Evolutionary conservation across 2,888 invertebrate species (phyloP), one percentile per base, ranked within the genome.

Genomic region (Isotomurus palustris): DNA sequence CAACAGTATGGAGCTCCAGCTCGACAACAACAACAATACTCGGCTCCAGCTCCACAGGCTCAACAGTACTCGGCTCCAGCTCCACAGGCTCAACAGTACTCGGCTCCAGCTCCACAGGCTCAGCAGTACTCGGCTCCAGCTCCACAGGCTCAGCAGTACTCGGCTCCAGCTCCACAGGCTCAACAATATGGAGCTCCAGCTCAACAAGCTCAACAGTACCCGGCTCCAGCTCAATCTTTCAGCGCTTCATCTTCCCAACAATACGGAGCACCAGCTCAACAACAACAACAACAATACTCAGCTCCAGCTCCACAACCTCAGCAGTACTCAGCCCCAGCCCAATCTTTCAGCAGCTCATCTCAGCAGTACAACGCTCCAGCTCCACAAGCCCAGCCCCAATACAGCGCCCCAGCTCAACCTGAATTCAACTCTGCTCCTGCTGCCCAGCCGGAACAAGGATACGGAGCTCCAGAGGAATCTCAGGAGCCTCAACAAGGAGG

Each of bases 401-500:
- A 71, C 73, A 53, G 41, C 35, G 77, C 78, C 1, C 87, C 87
- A 2, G 78, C 80, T 61, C 84, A 83, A 72, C 83, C 83, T 58
- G 86, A 88, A 54, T n/a, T n/a, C n/a, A n/a, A n/a, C n/a, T n/a
- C n/a, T n/a, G n/a, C n/a, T n/a, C n/a, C n/a, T n/a, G n/a, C 84
- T 87, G 70, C n/a, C n/a, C 73, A 53, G 32, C 55, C 24, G 53
- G 56, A 51, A 36, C 53, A 25, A 43, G 54, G 58, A 14, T 78
- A 77, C 64, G 79, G 78, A 4, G 76, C 78, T 1, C 87, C 87
- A 1, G 78, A 80, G 61, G 84, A 83, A 72, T 83, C 83, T 58
- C 86, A 88, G 53, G 84, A 87, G 5, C 87, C 86, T 2, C 78
- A 80, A 62, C 84, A 83, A 72, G 84, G 83, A 58, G 86, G 88